Evolutionary conservation across 2,113 vertebrate species (phyloP).

Genomic region (Rhea pennata): DNA sequence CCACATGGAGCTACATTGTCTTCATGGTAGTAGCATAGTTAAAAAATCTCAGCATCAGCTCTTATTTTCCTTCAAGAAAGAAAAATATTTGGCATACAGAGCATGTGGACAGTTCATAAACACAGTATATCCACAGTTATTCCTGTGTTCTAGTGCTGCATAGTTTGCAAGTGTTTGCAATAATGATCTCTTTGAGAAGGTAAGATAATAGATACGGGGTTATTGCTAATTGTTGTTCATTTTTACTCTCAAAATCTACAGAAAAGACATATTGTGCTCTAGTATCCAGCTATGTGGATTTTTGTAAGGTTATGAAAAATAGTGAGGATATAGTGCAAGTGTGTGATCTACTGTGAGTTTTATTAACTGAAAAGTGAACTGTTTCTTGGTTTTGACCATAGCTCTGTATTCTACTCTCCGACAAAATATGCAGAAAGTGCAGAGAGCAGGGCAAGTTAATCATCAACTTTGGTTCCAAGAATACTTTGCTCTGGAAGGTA

Average conservation of each 20-base stretch:
- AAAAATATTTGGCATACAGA: background rate
- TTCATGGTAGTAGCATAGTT: background rate
- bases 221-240: background rate
- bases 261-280: background rate
- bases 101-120: background rate
- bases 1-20: background rate
- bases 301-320: background rate
- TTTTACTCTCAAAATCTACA: constrained; percentile 43
- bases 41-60: background rate
- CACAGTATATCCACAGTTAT: background rate
- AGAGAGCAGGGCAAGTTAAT: constrained; percentile 7
- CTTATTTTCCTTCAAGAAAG: background rate
- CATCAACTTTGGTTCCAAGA: constrained; percentile 8
- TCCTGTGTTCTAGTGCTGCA: background rate
- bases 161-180: background rate
- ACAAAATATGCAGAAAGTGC: background rate
- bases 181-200: background rate
- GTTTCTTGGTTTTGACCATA: background rate
- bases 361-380: constrained; percentile 1
- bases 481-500: constrained; percentile 27
- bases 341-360: background rate
- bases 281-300: background rate
- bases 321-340: background rate
- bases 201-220: constrained; percentile 38
- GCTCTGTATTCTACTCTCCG: background rate